Base-by-base conservation (phyloP, 2,113 vertebrate species). In the Bucco capensis region DNA sequence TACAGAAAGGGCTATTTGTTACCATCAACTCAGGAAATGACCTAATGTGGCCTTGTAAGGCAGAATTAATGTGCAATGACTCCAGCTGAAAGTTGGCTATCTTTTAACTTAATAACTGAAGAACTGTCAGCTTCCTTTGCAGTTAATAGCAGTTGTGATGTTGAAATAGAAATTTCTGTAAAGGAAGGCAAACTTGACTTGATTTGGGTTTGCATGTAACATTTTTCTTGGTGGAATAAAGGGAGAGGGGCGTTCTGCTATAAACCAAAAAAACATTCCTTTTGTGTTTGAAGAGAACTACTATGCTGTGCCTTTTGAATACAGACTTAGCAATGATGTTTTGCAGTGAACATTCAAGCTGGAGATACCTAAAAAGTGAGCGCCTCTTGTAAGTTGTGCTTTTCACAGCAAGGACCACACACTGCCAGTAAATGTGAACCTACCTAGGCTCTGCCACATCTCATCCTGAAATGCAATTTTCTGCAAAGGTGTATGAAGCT, bases 31-130 rank as follows among this genome's bases (percentile, higher is more conserved):
- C 93, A 96, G 96, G 96, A 97, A 97, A 96, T 97, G 95, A 97
- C 95, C 96, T 95, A 71, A 74, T 81, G 81, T 94, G 89, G 91
- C 96, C 95, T 96, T 95, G 86, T 94, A 96, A 97, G 96, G 93
- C 93, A 96, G 95, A 97, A 97, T 97, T 97, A 96, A 97, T 97
- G 97, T 97, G 88, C 94, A 94, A 30, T 88, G 95, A 96, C 93
- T 97, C 94, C 74, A 95, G 64, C 74, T 94, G 82, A 96, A 97
- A 96, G 88, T 93, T 97, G 92, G 87, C 83, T 40, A 47, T 96
- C 91, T 97, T 97, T 97, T 96, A 96, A 94, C 95, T 96, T 95
- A 97, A 96, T 97, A 97, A 96, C 86, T 95, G 87, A 90, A 94
- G 89, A 96, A 95, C 91, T 95, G 84, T 96, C 95, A 91, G 73